Conservation (phyloP, 2,797 vertebrate species). For the Distichodus sexfasciatus region DNA sequence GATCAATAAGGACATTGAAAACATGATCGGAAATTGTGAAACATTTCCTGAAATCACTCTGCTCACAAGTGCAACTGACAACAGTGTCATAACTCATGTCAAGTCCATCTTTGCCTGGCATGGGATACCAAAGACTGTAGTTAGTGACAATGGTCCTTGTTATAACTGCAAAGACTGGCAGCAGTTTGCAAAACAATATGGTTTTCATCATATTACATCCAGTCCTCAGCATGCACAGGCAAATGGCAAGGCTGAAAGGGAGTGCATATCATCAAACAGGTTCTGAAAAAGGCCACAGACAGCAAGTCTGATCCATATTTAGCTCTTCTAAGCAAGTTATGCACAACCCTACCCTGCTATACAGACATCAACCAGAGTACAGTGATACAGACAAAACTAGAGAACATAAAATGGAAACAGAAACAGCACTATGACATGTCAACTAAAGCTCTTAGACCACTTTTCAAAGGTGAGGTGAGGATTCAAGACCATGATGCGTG, state of each 20-base stretch:
- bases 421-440: slow-evolving; percentile 13
- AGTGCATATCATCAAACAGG: slow-evolving; percentile 42
- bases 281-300: slow-evolving; percentile 42
- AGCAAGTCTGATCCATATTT: slow-evolving; percentile 35
- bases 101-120: slow-evolving; percentile 29
- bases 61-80: slow-evolving; percentile 21
- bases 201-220: slow-evolving; percentile 46
- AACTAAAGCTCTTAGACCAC: slow-evolving; percentile 12
- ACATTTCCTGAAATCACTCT: slow-evolving; percentile 41
- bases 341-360: not conserved
- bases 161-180: slow-evolving; percentile 12
- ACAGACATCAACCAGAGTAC: not conserved
- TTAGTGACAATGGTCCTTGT: slow-evolving; percentile 23
- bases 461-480: not conserved
- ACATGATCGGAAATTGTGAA: slow-evolving; percentile 11
- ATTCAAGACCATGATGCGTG: not conserved
- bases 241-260: slow-evolving; percentile 44
- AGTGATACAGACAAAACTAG: not conserved
- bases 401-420: not conserved
- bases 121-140: slow-evolving; percentile 21
- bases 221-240: slow-evolving; percentile 50
- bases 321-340: slow-evolving; percentile 19
- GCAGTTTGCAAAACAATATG: slow-evolving; percentile 37
- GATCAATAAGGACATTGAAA: slow-evolving; percentile 32
- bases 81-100: slow-evolving; percentile 9